Percentiles rank a stretch among this genome's conserved stretches.
Conservation (phyloP, 2,113 vertebrate species). For the Sinocyclocheilus rhinocerous region DNA sequence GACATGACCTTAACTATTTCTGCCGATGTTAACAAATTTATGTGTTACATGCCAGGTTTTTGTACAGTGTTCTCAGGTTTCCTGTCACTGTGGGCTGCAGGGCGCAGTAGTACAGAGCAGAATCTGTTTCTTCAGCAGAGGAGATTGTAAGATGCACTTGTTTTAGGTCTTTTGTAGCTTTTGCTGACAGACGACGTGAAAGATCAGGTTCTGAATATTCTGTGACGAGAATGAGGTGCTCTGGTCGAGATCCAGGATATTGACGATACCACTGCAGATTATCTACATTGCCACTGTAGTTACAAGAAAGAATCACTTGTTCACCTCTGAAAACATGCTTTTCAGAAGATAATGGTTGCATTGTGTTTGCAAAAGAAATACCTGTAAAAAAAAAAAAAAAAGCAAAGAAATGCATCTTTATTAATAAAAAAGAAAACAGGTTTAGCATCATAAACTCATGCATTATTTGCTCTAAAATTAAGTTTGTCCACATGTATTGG, state of each 20-base stretch:
- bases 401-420: background rate
- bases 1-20: background rate
- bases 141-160: background rate
- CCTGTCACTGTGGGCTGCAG: conserved; percentile 40
- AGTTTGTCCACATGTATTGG: background rate
- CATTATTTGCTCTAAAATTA: background rate
- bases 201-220: too few species aligned
- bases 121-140: background rate
- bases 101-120: conserved; percentile 45
- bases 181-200: background rate
- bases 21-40: too few species aligned
- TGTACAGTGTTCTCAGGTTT: conserved; percentile 19
- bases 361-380: background rate
- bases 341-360: background rate
- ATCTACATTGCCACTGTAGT: background rate
- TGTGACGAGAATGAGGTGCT: background rate
- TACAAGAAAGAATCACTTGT: background rate
- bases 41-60: conserved; percentile 19
- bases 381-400: background rate
- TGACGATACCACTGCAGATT: conserved; percentile 9
- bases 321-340: background rate
- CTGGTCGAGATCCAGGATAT: background rate
- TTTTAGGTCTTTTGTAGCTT: background rate
- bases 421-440: background rate
- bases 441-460: background rate